A percentile compares a stretch with the other conserved stretches of the same genome.
phyloP scores from a whole-genome alignment of 2,113 vertebrate species.

The Chaetodon auriga region DNA sequence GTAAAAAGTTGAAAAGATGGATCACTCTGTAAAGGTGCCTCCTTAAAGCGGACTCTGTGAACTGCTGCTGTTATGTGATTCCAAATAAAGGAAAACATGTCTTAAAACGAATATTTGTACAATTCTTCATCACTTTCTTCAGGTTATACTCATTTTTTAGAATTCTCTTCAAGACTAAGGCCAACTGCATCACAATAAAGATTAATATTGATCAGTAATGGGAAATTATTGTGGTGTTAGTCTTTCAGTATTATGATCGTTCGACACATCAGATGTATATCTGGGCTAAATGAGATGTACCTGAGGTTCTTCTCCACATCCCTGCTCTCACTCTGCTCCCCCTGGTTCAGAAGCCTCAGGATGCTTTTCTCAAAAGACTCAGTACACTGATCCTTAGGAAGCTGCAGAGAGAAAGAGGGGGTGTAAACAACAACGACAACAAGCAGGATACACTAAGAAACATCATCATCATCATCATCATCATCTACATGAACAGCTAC shows the following conservation, averaged over 20 bases:
- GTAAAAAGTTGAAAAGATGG: no score
- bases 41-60: no score
- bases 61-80: no score
- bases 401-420: conserved; percentile 75
- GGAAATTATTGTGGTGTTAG: not conserved
- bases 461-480: no score
- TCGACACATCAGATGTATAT: not conserved
- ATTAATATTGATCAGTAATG: not conserved
- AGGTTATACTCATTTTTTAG: not conserved
- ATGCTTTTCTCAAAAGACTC: conserved; percentile 93
- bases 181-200: not conserved
- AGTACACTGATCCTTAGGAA: conserved; percentile 93
- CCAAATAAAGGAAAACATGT: no score
- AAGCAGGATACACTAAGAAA: not conserved
- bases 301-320: conserved; percentile 91
- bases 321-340: conserved; percentile 88
- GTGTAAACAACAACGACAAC: not conserved
- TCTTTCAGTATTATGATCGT: not conserved
- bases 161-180: not conserved
- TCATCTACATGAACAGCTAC: not conserved
- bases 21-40: no score
- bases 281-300: conserved; percentile 75
- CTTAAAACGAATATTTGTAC: not conserved
- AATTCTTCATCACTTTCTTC: no score
- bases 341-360: conserved; percentile 91